A percentile compares a stretch with the other conserved stretches of the same genome.
phyloP scores from a whole-genome alignment of 2,113 vertebrate genomes.

The Macrotis lagotis region DNA sequence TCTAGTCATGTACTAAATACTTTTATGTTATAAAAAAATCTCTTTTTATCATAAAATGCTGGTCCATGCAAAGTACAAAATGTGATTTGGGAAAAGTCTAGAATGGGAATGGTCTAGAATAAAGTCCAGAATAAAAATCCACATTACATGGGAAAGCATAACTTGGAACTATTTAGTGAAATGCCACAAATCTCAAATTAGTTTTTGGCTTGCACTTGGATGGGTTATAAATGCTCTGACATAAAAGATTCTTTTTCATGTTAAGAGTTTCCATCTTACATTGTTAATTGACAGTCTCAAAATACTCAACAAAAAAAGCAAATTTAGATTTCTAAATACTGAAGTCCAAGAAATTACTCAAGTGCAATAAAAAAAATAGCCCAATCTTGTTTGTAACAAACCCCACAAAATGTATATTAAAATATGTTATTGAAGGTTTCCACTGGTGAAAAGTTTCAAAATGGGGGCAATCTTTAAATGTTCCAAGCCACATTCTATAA shows the following conservation, averaged over 20 bases:
- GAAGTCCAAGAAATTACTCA: not conserved
- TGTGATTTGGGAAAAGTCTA: not conserved
- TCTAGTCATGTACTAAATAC: not conserved
- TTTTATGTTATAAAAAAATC: constrained; percentile 9
- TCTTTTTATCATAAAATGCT: not conserved
- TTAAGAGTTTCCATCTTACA: not conserved
- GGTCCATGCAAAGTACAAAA: not conserved
- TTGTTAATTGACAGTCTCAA: not conserved
- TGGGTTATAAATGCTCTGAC: not conserved
- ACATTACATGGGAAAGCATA: not conserved
- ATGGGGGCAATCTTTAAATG: not conserved
- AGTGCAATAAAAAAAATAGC: not conserved
- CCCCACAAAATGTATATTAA: not conserved
- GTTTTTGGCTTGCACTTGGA: not conserved
- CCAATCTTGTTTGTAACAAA: not conserved
- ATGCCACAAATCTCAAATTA: not conserved
- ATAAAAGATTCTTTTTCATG: not conserved
- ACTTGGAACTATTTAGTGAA: not conserved
- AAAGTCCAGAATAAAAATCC: not conserved
- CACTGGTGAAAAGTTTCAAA: not conserved
- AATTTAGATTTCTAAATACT: constrained; percentile 4
- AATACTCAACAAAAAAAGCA: constrained; percentile 32
- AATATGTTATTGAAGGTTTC: not conserved
- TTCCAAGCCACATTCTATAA: not conserved
- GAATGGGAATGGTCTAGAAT: not conserved